Evolutionary conservation across 2,797 vertebrate species (phyloP), one percentile per base, ranked within the genome.

Genomic region (Gastrophryne carolinensis): DNA sequence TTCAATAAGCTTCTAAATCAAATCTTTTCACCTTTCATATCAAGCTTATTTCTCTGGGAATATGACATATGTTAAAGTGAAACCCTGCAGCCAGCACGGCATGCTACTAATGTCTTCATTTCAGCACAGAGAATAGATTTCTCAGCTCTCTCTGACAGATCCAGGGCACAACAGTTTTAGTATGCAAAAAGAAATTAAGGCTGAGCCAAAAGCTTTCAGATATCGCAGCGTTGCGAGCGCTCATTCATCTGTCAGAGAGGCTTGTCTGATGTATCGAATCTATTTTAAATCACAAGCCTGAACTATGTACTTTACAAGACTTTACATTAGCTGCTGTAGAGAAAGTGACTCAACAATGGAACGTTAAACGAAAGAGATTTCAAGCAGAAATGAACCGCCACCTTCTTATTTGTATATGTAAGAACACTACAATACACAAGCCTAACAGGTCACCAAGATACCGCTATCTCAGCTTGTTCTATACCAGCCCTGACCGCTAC

Each of bases 161-260:
- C 53, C 58, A 57, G 74, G 74, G 49, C 74, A 71, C 60, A 56
- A 57, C 44, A 54, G 47, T 68, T 76, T 76, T 77, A 71, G 34
- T 71, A 71, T 71, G 67, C 74, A 77, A 70, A 56, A 75, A 53
- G 54, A 70, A 71, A 71, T 64, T 57, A 77, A 56, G 60, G 27
- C 39, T 71, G 58, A 63, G 57, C 57, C 35, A 58, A 64, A 65
- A 11, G 26, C n/a, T 75, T 69, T 65, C 17, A 64, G 47, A 71
- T 47, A 57, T 39, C 37, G 63, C 44, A 23, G 41, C 47, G 39
- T 34, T 15, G 15, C 4, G 27, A 32, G 26, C 62, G 27, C 62
- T 77, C 37, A 50, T 63, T 71, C 67, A 64, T 71, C 49, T 24
- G 41, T 77, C 66, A 71, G 56, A 30, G 15, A 21, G 19, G 27